Base-by-base conservation (phyloP, 2,888 invertebrate species). In the Hanleya hanleyi region DNA sequence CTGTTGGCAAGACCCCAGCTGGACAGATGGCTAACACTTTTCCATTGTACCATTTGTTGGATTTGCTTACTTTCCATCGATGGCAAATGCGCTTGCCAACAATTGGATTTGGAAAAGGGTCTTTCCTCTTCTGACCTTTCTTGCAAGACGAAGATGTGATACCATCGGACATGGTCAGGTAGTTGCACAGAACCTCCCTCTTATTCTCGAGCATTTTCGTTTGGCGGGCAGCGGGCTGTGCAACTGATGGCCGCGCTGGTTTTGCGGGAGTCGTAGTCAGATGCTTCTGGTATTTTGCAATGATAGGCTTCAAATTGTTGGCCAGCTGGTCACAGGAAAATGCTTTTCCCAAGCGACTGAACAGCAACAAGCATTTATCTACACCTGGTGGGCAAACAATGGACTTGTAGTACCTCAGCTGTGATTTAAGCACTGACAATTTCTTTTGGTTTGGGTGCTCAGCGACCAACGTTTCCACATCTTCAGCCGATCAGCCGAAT, bases 31-130 rank as follows among this genome's bases (percentile, higher is more conserved):
- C n/a, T n/a, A n/a, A n/a, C n/a, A n/a, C n/a, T n/a, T n/a, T n/a
- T n/a, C n/a, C n/a, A n/a, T n/a, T n/a, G n/a, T n/a, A n/a, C n/a
- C n/a, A n/a, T n/a, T n/a, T n/a, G n/a, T n/a, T n/a, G n/a, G n/a
- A n/a, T n/a, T n/a, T n/a, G n/a, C n/a, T n/a, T n/a, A 51, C 22
- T 26, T n/a, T 51, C 51, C 51, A 51, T 51, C 51, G 51, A 51
- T 51, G 51, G 26, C 51, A 26, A 22, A 51, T 51, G 7, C 51
- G 12, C 22, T 51, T 51, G 15, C 51, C 51, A 51, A 22, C 26
- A 7, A 26, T 12, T n/a, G 12, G 7, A 7, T 9, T 7, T n/a
- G 51, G 51, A 51, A 51, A 51, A 7, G 12, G 7, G 7, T 26
- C 12, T 51, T 51, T 51, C 26, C 51, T 51, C 26, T 51, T 51